Evolutionary conservation across 2,888 invertebrate species (phyloP).

Genomic region (Tetrapedia diversipes): DNA sequence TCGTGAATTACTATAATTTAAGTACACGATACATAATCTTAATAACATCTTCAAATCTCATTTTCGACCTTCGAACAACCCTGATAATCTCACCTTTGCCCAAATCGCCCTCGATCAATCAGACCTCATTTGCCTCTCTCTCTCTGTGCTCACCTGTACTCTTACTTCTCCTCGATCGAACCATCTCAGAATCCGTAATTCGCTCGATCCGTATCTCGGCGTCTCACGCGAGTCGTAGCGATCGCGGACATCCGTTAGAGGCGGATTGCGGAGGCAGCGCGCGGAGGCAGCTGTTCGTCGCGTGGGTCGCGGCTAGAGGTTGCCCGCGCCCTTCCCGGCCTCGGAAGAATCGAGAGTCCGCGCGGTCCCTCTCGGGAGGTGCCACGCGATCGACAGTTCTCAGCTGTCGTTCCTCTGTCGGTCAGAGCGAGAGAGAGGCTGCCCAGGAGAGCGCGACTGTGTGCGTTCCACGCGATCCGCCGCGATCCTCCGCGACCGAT

Average conservation of each 20-base stretch:
- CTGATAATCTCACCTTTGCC: too few relatives aligned
- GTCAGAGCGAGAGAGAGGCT: conserved; percentile 35
- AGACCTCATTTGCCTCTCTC: too few relatives aligned
- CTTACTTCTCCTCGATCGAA: too few relatives aligned
- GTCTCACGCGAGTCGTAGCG: neutral
- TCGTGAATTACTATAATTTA: too few relatives aligned
- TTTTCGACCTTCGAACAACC: too few relatives aligned
- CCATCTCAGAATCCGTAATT: too few relatives aligned
- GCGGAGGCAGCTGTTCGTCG: conserved; percentile 64
- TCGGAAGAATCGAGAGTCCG: conserved; percentile 66
- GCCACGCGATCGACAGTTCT: conserved; percentile 72
- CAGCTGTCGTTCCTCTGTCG: conserved; percentile 51
- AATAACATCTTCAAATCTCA: too few relatives aligned
- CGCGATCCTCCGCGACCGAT: conserved; percentile 13
- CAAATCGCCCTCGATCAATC: too few relatives aligned
- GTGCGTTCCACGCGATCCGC: conserved; percentile 25
- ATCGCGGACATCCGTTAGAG: conserved; percentile 64
- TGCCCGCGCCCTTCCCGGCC: conserved; percentile 73
- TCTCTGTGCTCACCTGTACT: too few relatives aligned
- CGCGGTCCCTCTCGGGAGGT: conserved; percentile 67
- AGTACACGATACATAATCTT: too few relatives aligned
- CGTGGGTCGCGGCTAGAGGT: conserved; percentile 71
- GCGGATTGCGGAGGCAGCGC: conserved; percentile 62
- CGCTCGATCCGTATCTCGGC: neutral
- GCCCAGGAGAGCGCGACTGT: conserved; percentile 19